phyloP scores from a whole-genome alignment of 1,140 invertebrate genomes.

The Subanguina moxae region DNA sequence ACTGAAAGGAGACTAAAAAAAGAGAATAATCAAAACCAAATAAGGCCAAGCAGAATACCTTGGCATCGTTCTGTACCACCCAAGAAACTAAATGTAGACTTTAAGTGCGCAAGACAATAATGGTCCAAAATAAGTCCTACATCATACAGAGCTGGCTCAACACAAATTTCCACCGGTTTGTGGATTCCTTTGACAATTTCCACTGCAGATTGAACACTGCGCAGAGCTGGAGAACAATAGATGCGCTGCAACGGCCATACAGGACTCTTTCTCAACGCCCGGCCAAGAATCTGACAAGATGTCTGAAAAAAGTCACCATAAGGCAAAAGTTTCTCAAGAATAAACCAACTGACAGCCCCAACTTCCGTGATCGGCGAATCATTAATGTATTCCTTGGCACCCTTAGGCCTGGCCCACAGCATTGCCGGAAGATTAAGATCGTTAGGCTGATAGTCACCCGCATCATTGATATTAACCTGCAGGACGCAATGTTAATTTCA shows the following conservation, averaged over 20 bases:
- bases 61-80: slow-evolving; percentile 80
- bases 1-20: slow-evolving; percentile 24
- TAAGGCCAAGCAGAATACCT: slow-evolving; percentile 70
- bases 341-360: slow-evolving; percentile 52
- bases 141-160: slow-evolving; percentile 85
- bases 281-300: slow-evolving; percentile 21
- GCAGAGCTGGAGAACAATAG: slow-evolving; percentile 78
- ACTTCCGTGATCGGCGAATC: slow-evolving; percentile 83
- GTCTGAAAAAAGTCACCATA: slow-evolving; percentile 8
- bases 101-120: no score
- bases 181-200: slow-evolving; percentile 65
- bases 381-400: slow-evolving; percentile 69
- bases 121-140: no score
- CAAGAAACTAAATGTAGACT: slow-evolving; percentile 66
- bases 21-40: slow-evolving; percentile 6
- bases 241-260: slow-evolving; percentile 67
- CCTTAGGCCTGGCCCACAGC: slow-evolving; percentile 62
- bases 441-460: slow-evolving; percentile 69
- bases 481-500: no score
- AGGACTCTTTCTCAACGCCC: slow-evolving; percentile 21
- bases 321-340: slow-evolving; percentile 58
- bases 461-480: slow-evolving; percentile 26
- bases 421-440: slow-evolving; percentile 83
- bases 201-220: slow-evolving; percentile 83
- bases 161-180: slow-evolving; percentile 65